A percentile compares a stretch with the other conserved stretches of the same genome.
These are phyloP conservation scores for Coelopa frigida DNA, from an alignment of 1,140 invertebrate genomes.

Conservation along the genomic window DNA sequence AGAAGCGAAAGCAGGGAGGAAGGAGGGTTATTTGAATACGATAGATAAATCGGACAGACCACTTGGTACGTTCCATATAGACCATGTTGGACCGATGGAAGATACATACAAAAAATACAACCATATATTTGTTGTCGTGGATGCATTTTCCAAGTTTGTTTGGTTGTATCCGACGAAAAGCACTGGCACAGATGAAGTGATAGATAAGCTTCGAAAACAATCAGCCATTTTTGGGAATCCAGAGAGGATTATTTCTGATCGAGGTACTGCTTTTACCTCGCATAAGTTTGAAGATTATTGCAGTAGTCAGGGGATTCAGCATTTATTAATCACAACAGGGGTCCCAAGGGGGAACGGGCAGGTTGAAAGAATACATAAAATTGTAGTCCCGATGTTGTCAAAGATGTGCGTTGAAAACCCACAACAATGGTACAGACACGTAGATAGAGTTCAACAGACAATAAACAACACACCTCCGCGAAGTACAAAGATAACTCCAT, in stretches of 20 bases:
- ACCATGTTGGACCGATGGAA: slow-evolving; percentile 32
- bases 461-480: slow-evolving; percentile 36
- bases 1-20: slow-evolving; percentile 32
- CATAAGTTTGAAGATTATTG: slow-evolving; percentile 26
- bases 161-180: slow-evolving; percentile 29
- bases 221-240: slow-evolving; percentile 35
- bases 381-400: slow-evolving; percentile 25
- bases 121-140: slow-evolving; percentile 38
- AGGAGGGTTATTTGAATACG: slow-evolving; percentile 35
- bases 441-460: slow-evolving; percentile 24
- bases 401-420: slow-evolving; percentile 30
- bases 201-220: slow-evolving; percentile 18
- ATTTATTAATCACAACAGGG: slow-evolving; percentile 22
- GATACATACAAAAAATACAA: slow-evolving; percentile 40
- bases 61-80: slow-evolving; percentile 20
- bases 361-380: slow-evolving; percentile 28
- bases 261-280: slow-evolving; percentile 24
- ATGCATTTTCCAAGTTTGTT: slow-evolving; percentile 43
- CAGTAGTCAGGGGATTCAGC: too few relatives aligned
- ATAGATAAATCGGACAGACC: slow-evolving; percentile 28
- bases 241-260: slow-evolving; percentile 31
- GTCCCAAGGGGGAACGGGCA: slow-evolving; percentile 20
- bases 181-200: slow-evolving; percentile 6
- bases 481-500: slow-evolving; percentile 32
- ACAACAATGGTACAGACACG: slow-evolving; percentile 29